A percentile compares a stretch with the other conserved stretches of the same genome.
Evolutionary conservation across 2,113 vertebrate genomes (phyloP).

Genomic region (Pseudopodoces humilis): DNA sequence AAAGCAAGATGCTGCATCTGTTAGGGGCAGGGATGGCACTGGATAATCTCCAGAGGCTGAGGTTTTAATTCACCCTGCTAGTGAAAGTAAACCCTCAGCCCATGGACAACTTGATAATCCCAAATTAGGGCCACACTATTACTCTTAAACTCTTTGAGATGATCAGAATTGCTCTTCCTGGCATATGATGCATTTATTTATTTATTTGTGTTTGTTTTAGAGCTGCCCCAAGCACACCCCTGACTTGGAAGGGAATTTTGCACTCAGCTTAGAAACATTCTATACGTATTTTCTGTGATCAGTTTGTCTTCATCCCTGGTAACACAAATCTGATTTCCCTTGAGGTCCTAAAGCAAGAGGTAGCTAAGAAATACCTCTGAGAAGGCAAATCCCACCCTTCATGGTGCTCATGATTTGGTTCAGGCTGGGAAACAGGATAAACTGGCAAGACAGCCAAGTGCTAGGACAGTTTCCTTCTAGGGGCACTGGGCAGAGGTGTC

Average conservation of each 20-base stretch:
- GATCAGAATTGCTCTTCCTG: neutral
- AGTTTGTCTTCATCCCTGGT: neutral
- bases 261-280: neutral
- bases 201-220: neutral
- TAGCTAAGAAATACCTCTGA: neutral
- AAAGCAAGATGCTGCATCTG: neutral
- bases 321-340: neutral
- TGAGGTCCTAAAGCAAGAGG: neutral
- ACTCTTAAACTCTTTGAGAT: neutral
- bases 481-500: neutral
- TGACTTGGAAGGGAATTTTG: neutral
- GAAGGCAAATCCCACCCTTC: neutral
- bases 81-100: neutral
- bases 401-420: neutral
- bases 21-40: neutral
- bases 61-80: neutral
- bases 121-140: neutral
- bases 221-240: neutral
- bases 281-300: neutral
- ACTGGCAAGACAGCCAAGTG: neutral
- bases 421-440: neutral
- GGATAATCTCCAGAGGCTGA: neutral
- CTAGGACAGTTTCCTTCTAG: neutral
- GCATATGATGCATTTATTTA: neutral
- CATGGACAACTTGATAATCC: neutral